A percentile compares a stretch with the other conserved stretches of the same genome.
Conservation (phyloP, 1,140 invertebrate genomes). For the Diabrotica undecimpunctata region DNA sequence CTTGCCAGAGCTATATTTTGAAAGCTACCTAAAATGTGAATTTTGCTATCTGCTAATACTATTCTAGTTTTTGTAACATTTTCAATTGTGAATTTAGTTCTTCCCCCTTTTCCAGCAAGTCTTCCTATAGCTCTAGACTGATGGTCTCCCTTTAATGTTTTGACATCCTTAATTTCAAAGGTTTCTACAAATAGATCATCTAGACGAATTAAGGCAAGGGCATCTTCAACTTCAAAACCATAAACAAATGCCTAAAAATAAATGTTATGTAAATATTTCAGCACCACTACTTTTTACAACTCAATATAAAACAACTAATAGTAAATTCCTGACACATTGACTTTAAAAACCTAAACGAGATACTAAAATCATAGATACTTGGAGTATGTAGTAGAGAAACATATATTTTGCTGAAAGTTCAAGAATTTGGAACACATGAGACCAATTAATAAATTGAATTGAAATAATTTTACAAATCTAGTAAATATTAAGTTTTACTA, state of each 20-base stretch:
- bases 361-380: too few species aligned
- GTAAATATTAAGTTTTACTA: background rate
- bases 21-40: conserved; percentile 96
- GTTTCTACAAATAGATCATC: conserved; percentile 97
- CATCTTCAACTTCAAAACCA: conserved; percentile 98
- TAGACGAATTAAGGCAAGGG: conserved; percentile 87
- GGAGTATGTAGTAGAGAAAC: too few species aligned
- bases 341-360: too few species aligned
- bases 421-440: too few species aligned
- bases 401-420: too few species aligned
- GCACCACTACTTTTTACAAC: background rate
- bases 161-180: conserved; percentile 97
- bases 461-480: too few species aligned
- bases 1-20: conserved; percentile 95
- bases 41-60: conserved; percentile 92
- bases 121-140: conserved; percentile 92
- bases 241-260: conserved; percentile 77
- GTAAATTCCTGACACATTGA: too few species aligned
- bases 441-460: too few species aligned
- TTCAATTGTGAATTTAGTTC: conserved; percentile 98
- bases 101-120: conserved; percentile 94
- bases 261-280: conserved; percentile 9
- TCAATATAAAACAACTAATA: background rate
- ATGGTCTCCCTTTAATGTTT: conserved; percentile 94
- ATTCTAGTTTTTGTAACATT: conserved; percentile 99